Percentiles rank a stretch among this genome's conserved stretches.
Conservation (phyloP, 1,140 invertebrate genomes). For the Bacillus rossius region DNA sequence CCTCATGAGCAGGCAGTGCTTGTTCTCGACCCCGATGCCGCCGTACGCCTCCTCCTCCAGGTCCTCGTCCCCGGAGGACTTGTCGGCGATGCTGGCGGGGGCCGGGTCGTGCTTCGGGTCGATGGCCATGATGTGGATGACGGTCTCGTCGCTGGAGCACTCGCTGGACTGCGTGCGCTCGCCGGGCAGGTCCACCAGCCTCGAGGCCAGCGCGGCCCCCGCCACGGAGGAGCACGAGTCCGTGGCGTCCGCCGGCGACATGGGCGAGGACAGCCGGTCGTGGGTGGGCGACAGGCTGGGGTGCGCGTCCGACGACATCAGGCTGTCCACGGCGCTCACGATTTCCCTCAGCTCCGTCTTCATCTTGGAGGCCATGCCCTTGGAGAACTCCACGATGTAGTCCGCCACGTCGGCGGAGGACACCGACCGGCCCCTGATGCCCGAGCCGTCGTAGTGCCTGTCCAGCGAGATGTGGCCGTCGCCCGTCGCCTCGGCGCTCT, state of each 20-base stretch:
- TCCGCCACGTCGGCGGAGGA: slow-evolving; percentile 66
- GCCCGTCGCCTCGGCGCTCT: slow-evolving; percentile 36
- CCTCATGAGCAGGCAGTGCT: background rate
- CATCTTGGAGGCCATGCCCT: slow-evolving; percentile 70
- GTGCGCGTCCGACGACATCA: slow-evolving; percentile 50
- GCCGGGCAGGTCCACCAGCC: background rate
- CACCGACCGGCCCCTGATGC: slow-evolving; percentile 49
- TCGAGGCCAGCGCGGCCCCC: background rate
- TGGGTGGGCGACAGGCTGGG: too few relatives aligned
- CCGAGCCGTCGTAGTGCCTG: background rate
- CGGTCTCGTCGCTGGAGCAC: slow-evolving; percentile 44
- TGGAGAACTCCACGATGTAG: slow-evolving; percentile 67
- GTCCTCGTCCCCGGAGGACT: slow-evolving; percentile 29
- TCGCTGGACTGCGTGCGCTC: slow-evolving; percentile 42
- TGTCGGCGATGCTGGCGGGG: slow-evolving; percentile 35
- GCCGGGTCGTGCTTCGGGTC: slow-evolving; percentile 19
- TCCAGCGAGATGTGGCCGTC: background rate
- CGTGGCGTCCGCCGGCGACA: background rate
- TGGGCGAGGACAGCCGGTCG: background rate
- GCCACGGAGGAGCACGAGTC: slow-evolving; percentile 13
- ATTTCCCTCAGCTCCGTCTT: slow-evolving; percentile 68
- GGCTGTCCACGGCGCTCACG: slow-evolving; percentile 64
- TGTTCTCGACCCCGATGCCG: background rate
- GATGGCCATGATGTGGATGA: slow-evolving; percentile 39
- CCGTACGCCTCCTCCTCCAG: slow-evolving; percentile 43